phyloP scores from a whole-genome alignment of 2,888 invertebrate genomes.

The Agelastica alni region DNA sequence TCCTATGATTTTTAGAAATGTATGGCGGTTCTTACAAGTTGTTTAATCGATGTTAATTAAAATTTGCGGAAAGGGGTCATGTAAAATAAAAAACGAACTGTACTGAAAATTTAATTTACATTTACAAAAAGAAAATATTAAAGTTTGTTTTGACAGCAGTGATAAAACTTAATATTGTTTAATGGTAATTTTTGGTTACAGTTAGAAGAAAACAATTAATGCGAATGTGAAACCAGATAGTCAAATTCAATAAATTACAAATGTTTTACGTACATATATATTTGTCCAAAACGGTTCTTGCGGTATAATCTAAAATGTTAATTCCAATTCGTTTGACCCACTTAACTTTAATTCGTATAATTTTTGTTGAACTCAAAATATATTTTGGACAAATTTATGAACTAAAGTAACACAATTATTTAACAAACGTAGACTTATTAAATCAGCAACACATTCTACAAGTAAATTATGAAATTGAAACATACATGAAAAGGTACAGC shows the following conservation, averaged over 20 bases:
- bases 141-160: constrained; percentile 6
- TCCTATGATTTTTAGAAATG: too few species aligned
- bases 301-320: too few species aligned
- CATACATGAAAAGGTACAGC: constrained; percentile 40
- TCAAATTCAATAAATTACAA: neutral
- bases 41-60: too few species aligned
- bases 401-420: constrained; percentile 36
- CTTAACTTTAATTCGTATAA: too few species aligned
- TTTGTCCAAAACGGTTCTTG: neutral
- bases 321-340: too few species aligned
- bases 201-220: constrained; percentile 6
- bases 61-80: too few species aligned
- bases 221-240: neutral
- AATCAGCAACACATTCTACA: constrained; percentile 49
- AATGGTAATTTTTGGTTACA: constrained; percentile 4
- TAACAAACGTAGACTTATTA: constrained; percentile 39
- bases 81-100: neutral
- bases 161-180: constrained; percentile 2
- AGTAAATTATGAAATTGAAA: constrained; percentile 33
- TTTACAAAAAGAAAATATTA: constrained; percentile 6
- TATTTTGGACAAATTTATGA: neutral
- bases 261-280: neutral
- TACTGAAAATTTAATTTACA: constrained; percentile 13
- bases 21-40: too few species aligned
- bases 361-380: too few species aligned